phyloP scores from a whole-genome alignment of 53 echinoderm and acorn worm genomes.

The Patiria pectinifera region DNA sequence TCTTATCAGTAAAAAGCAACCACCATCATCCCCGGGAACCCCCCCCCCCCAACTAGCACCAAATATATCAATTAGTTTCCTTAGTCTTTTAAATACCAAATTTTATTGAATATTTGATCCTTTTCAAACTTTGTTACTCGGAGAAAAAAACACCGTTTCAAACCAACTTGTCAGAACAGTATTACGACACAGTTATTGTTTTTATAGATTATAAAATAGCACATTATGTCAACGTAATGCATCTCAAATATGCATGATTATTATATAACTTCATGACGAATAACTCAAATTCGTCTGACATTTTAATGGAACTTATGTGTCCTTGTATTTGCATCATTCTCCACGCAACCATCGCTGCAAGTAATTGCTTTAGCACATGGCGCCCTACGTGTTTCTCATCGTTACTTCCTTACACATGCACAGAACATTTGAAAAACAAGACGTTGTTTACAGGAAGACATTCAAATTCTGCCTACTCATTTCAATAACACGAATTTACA shows the following conservation, averaged over 20 bases:
- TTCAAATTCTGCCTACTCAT: too few species aligned
- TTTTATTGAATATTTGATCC: too few species aligned
- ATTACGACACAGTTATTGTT: background rate
- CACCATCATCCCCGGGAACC: too few species aligned
- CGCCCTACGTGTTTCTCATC: background rate
- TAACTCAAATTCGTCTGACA: background rate
- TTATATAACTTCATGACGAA: background rate
- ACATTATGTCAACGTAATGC: background rate
- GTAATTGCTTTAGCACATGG: conserved; percentile 21
- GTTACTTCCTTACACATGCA: background rate
- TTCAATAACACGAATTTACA: too few species aligned
- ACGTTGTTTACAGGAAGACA: too few species aligned
- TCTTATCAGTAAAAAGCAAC: too few species aligned
- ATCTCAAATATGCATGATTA: background rate
- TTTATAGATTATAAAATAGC: conserved; percentile 23
- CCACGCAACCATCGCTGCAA: background rate
- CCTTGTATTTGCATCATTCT: background rate
- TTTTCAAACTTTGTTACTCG: background rate
- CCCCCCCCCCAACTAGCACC: too few species aligned
- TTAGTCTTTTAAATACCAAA: too few species aligned
- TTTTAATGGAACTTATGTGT: background rate
- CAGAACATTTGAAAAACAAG: too few species aligned
- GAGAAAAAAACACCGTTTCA: background rate
- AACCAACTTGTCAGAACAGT: background rate
- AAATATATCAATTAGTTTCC: too few species aligned